Percentiles rank a stretch among this genome's conserved stretches.
Evolutionary conservation across 1,140 invertebrate species (phyloP).

Genomic region (Saxidomus purpurata): DNA sequence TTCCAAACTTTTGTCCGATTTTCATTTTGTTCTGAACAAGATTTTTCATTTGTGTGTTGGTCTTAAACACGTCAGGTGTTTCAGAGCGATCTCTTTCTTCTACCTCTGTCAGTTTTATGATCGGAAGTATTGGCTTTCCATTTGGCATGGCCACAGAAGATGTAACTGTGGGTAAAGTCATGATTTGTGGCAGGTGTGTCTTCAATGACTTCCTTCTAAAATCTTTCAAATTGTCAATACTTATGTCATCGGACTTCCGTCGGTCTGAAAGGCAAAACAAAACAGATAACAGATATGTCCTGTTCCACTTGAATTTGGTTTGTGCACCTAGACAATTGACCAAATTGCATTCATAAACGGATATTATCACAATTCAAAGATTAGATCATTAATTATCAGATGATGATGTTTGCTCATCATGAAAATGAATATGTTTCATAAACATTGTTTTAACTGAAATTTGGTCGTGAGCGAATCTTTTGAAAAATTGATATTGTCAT

Average conservation of each 20-base stretch:
- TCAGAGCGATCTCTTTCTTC: not conserved
- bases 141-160: not conserved
- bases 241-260: slow-evolving; percentile 14
- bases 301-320: too few relatives aligned
- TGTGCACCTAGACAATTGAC: too few relatives aligned
- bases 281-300: too few relatives aligned
- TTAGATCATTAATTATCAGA: too few relatives aligned
- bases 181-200: not conserved
- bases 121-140: not conserved
- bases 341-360: too few relatives aligned
- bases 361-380: too few relatives aligned
- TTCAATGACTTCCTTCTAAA: not conserved
- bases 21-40: slow-evolving; percentile 42
- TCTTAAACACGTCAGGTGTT: not conserved
- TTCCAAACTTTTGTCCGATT: slow-evolving; percentile 54
- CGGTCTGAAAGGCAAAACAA: not conserved
- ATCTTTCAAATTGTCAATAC: not conserved
- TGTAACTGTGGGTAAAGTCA: not conserved
- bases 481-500: too few relatives aligned
- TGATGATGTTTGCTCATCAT: too few relatives aligned
- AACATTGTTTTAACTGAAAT: too few relatives aligned
- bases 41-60: not conserved
- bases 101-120: not conserved
- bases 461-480: too few relatives aligned
- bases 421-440: too few relatives aligned